These are phyloP conservation scores for Coptodon bakossiorum DNA, from an alignment of 2,113 vertebrate species.

Conservation along the genomic window DNA sequence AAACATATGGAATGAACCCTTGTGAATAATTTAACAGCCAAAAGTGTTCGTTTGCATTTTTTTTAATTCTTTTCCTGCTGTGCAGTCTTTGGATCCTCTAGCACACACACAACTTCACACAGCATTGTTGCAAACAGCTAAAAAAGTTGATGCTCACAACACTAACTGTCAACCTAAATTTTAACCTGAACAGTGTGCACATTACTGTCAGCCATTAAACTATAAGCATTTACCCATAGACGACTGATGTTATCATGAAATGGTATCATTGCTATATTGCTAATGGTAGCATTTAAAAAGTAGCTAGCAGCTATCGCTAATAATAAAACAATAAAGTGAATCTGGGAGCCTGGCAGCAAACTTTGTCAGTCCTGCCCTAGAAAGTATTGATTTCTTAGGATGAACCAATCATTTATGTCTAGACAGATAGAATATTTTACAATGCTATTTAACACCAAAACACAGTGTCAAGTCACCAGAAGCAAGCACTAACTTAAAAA, in stretches of 20 bases:
- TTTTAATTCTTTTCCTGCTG: neutral
- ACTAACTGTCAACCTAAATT: neutral
- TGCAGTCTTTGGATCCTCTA: neutral
- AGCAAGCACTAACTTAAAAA: neutral
- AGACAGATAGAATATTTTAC: neutral
- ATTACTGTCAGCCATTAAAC: neutral
- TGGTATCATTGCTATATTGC: neutral
- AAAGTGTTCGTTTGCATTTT: neutral
- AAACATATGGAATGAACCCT: neutral
- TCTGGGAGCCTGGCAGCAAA: neutral
- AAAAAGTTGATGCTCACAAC: neutral
- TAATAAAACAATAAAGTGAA: neutral
- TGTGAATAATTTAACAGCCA: neutral
- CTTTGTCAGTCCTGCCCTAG: neutral
- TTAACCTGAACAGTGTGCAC: neutral
- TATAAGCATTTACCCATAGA: neutral
- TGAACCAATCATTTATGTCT: neutral
- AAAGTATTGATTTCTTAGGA: neutral
- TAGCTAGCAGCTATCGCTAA: neutral
- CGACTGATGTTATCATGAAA: neutral
- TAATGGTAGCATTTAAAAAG: neutral
- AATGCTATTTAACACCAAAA: neutral
- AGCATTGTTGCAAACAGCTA: neutral
- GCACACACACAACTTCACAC: neutral
- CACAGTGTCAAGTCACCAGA: neutral